A percentile compares a stretch with the other conserved stretches of the same genome.
These are phyloP conservation scores for Urophycis tenuis DNA, from an alignment of 2,797 vertebrate genomes.

Conservation along the genomic window DNA sequence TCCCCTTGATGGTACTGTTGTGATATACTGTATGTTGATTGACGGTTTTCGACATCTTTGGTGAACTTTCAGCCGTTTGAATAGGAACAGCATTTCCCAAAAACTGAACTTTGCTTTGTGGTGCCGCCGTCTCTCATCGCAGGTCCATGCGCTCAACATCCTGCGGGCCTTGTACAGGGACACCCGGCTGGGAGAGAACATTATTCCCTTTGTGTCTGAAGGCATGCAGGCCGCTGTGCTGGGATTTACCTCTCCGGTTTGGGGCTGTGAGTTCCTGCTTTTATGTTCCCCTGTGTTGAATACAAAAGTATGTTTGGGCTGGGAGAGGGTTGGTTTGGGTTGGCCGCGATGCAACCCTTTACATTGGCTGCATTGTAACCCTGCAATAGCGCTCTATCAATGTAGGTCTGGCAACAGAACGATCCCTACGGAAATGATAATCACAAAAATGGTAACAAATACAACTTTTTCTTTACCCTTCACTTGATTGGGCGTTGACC, in stretches of 20 bases:
- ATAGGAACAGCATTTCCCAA: too few species aligned
- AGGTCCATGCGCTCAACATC: constrained; percentile 97
- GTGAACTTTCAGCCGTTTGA: too few species aligned
- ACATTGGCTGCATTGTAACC: too few species aligned
- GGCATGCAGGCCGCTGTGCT: constrained; percentile 87
- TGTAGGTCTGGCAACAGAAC: too few species aligned
- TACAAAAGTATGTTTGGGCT: background rate
- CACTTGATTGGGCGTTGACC: too few species aligned
- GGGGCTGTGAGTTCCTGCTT: constrained; percentile 84
- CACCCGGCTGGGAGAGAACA: constrained; percentile 86
- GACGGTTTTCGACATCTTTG: background rate
- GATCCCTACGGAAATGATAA: too few species aligned
- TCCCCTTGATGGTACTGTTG: background rate
- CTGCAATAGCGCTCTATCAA: too few species aligned
- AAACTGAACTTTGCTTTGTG: background rate
- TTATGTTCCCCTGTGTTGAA: constrained; percentile 1
- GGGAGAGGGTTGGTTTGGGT: background rate
- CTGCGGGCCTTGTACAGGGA: constrained; percentile 89
- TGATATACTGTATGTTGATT: background rate
- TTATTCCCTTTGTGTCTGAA: constrained; percentile 87
- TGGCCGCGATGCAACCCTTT: background rate
- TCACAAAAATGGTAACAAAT: too few species aligned
- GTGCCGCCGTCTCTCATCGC: background rate
- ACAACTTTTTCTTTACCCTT: too few species aligned
- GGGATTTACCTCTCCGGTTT: constrained; percentile 89